A percentile compares a stretch with the other conserved stretches of the same genome.
phyloP scores from a whole-genome alignment of 2,797 vertebrate species.

The Leucoraja ocellata region DNA sequence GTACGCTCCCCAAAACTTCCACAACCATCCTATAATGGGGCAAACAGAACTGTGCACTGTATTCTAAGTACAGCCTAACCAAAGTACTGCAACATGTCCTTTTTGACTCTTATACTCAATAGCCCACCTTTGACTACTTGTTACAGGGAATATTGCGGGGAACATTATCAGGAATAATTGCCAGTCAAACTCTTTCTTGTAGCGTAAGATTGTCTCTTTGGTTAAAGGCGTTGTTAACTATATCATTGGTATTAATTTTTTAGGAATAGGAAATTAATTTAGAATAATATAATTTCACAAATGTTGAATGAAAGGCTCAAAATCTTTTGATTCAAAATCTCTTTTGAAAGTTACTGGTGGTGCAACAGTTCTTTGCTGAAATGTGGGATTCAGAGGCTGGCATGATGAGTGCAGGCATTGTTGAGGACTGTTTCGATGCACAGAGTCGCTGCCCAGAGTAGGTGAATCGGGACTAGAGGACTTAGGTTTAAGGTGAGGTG shows the following conservation, averaged over 20 bases:
- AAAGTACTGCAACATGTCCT: no score
- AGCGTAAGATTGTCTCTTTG: background rate
- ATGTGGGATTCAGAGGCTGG: background rate
- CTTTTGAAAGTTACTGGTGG: background rate
- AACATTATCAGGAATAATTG: background rate
- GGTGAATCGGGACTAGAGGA: no score
- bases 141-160: background rate
- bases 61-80: no score
- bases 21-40: no score
- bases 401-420: no score
- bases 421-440: no score
- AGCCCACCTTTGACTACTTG: background rate
- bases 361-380: background rate
- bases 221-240: background rate
- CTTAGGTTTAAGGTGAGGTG: no score
- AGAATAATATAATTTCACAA: background rate
- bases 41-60: no score
- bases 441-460: no score
- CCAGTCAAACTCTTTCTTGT: background rate
- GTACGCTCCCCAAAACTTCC: no score
- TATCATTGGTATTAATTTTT: background rate
- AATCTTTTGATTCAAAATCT: background rate
- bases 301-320: background rate
- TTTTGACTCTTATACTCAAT: no score
- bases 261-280: background rate